Conservation (phyloP, 1,140 invertebrate genomes). For the Diploscapter pachys region DNA sequence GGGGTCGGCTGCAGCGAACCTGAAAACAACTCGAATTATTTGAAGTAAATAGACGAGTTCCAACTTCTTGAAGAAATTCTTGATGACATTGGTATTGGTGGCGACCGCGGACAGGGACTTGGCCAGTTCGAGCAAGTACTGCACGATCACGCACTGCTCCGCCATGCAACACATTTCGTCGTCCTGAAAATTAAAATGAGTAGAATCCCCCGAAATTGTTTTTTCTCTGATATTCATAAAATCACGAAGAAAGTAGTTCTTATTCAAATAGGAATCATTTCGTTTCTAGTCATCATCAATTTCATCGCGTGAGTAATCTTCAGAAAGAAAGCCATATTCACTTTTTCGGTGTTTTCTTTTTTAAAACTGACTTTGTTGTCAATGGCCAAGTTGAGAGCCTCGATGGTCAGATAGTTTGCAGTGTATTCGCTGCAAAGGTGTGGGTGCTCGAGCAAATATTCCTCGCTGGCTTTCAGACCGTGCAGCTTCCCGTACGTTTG, state of each 20-base stretch:
- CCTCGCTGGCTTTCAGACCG: background rate
- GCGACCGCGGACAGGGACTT: slow-evolving; percentile 87
- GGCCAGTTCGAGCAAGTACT: slow-evolving; percentile 92
- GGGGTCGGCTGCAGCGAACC: slow-evolving; percentile 40
- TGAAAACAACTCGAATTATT: background rate
- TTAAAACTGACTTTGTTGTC: background rate
- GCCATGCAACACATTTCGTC: slow-evolving; percentile 83
- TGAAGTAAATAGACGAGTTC: background rate
- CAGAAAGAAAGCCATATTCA: too few species aligned
- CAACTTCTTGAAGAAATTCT: slow-evolving; percentile 86
- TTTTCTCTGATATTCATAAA: too few species aligned
- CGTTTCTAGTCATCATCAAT: too few species aligned
- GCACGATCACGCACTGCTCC: slow-evolving; percentile 97
- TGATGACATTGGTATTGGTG: slow-evolving; percentile 75
- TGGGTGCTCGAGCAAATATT: background rate
- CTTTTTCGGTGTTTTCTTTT: background rate
- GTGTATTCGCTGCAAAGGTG: background rate
- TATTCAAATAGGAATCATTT: too few species aligned
- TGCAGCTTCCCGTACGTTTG: background rate
- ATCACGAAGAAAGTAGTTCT: too few species aligned
- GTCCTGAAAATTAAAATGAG: too few species aligned
- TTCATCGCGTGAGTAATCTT: too few species aligned
- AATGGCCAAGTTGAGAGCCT: background rate
- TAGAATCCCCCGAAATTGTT: too few species aligned
- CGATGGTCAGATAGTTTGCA: background rate